Evolutionary conservation across 2,888 invertebrate genomes (phyloP), one percentile per base, ranked within the genome.

Genomic region (Rutpela maculata): DNA sequence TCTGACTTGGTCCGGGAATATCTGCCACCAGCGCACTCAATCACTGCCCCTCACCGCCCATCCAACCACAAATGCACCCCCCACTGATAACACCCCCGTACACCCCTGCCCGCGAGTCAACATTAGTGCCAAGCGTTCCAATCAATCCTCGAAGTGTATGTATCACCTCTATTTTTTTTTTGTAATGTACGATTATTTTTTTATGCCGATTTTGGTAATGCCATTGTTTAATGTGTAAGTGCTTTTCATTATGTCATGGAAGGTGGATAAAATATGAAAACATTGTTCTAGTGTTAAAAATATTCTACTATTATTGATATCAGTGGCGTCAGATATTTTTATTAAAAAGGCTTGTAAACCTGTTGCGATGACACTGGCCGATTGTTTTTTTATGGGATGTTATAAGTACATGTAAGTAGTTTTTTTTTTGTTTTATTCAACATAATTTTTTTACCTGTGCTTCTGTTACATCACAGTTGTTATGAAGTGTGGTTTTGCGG

Each of bases 21-120:
- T 88, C 81, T 87, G 84, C 81, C 94, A 95, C 90, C 94, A 93
- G 89, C 91, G 94, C 88, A 94, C 94, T 81, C 91, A 94, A 87
- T 94, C 94, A 86, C 93, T 94, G 87, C 94, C 94, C 79, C 89
- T 94, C 80, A 88, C 89, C 83, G 87, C 88, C 84, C 85, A 88
- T 83, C 86, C 87, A 85, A 80, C 82, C 77, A 78, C 75, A 55
- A 75, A 80, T 75, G 73, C 74, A 62, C 70, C 78, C 50, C 55
- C 57, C 62, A 68, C 76, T 26, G 69, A 84, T 82, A 35, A 75
- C 50, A 63, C 62, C 69, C 78, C 79, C 78, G 77, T 77, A 77
- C 81, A 74, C 75, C 72, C 79, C 19, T 72, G 76, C 68, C 43
- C 77, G 74, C 72, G 75, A 38, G 74, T 56, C 83, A 57, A 31